Evolutionary conservation across 2,113 vertebrate species (phyloP).

Genomic region (Petaurus breviceps): DNA sequence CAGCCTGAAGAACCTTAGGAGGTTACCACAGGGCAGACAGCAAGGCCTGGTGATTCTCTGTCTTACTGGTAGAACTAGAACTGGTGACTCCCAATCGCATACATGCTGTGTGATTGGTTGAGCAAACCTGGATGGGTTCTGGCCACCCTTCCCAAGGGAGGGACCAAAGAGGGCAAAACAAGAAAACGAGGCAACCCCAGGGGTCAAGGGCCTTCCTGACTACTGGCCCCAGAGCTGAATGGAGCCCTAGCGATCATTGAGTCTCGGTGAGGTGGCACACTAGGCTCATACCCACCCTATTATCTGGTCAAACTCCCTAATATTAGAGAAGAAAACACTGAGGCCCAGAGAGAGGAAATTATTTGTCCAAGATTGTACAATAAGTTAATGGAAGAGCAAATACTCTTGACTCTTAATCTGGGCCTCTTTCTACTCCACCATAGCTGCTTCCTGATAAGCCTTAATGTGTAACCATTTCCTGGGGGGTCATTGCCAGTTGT

Average conservation of each 20-base stretch:
- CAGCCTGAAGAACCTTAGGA: background rate
- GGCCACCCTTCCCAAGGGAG: background rate
- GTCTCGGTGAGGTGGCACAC: background rate
- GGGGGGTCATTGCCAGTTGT: background rate
- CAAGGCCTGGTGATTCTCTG: background rate
- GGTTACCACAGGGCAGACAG: background rate
- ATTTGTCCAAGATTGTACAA: background rate
- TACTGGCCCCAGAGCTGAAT: background rate
- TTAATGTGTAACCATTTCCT: background rate
- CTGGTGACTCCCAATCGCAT: background rate
- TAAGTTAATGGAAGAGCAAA: background rate
- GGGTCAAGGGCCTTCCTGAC: background rate
- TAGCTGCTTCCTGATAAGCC: background rate
- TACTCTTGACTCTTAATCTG: background rate
- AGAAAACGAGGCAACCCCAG: background rate
- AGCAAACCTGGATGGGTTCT: background rate
- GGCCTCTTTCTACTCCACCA: constrained; percentile 3
- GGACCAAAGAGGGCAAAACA: background rate
- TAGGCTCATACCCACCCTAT: background rate
- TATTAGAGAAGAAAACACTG: background rate
- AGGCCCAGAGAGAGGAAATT: background rate
- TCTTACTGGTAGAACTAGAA: background rate
- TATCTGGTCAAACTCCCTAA: background rate
- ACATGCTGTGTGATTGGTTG: background rate
- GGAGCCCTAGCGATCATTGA: background rate